Evolutionary conservation across 2,113 vertebrate genomes (phyloP), one percentile per base, ranked within the genome.

Genomic region (Rhinichthys klamathensis): DNA sequence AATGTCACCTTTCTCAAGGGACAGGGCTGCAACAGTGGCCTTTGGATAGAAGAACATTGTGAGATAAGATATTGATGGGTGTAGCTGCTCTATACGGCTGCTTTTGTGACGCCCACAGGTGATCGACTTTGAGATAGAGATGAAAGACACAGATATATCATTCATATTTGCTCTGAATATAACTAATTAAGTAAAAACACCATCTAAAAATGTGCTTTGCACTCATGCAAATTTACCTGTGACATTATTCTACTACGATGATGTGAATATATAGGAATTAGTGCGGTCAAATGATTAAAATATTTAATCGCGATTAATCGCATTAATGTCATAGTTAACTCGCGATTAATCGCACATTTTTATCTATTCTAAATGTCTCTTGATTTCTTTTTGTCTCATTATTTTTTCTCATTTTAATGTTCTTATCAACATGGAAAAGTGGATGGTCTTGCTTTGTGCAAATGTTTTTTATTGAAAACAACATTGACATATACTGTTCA

Each of bases 1-100:
- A 94, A 94, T 93, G 92, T 92, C 93, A 94, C 90, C 91, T 90
- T 86, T 85, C 86, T 89, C 84, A 88, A n/a, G 90, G 87, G 91
- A 90, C 89, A 16, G 85, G 70, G 70, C 88, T 88, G 77, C 90
- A 88, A 84, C 90, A 89, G 92, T 93, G 90, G 87, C 91, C 93
- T 93, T 94, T 94, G 56, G 63, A 72, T 60, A 73, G 41, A 30
- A 72, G 76, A 65, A 69, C 51, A 58, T 32, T 2, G 44, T 23
- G 84, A 41, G 75, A 72, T 54, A 79, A 69, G 63, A 79, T 85
- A 78, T 67, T 32, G 81, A 70, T 83, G 67, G 65, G 51, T 83
- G 81, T 58, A 83, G 81, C 51, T 25, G 46, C 41, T 81, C 80
- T 69, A 21, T 65, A 44, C 2, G 9, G 23, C 58, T 63, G 77